A percentile compares a stretch with the other conserved stretches of the same genome.
These are phyloP conservation scores for Parauchenoglanis punctatus DNA, from an alignment of 2,797 vertebrate genomes.

Conservation along the genomic window DNA sequence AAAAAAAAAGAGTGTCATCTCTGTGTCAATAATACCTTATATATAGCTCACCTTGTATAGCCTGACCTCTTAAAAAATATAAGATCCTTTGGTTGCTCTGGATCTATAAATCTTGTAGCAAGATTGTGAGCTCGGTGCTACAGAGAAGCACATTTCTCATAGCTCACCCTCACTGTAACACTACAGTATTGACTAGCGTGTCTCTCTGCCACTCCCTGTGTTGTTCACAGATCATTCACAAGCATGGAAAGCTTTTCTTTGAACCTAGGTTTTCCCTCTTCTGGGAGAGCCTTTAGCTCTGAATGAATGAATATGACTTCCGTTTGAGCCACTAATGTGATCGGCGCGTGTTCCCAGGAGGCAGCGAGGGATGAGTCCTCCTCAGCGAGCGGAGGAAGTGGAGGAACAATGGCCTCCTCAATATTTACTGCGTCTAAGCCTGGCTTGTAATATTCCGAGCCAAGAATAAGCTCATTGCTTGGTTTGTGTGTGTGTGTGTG, in stretches of 20 bases:
- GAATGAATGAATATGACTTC: conserved; percentile 77
- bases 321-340: conserved; percentile 80
- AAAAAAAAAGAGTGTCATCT: not conserved
- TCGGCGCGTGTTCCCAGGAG: conserved; percentile 75
- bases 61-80: not conserved
- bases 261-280: conserved; percentile 46
- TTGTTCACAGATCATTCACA: conserved; percentile 38
- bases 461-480: conserved; percentile 48
- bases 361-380: conserved; percentile 76
- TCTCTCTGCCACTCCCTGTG: not conserved
- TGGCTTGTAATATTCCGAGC: conserved; percentile 54
- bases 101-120: not conserved
- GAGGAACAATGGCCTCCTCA: conserved; percentile 73
- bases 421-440: conserved; percentile 60
- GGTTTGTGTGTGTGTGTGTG: conserved; percentile 41
- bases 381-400: conserved; percentile 76
- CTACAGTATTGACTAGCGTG: not conserved
- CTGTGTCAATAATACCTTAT: not conserved
- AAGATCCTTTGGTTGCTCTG: not conserved
- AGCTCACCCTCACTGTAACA: conserved; percentile 3
- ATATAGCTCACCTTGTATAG: not conserved
- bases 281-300: conserved; percentile 73
- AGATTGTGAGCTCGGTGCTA: no score
- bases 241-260: conserved; percentile 20
- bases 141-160: not conserved